Base-by-base conservation (phyloP, 1,140 invertebrate genomes). In the Trichonephila inaurata region DNA sequence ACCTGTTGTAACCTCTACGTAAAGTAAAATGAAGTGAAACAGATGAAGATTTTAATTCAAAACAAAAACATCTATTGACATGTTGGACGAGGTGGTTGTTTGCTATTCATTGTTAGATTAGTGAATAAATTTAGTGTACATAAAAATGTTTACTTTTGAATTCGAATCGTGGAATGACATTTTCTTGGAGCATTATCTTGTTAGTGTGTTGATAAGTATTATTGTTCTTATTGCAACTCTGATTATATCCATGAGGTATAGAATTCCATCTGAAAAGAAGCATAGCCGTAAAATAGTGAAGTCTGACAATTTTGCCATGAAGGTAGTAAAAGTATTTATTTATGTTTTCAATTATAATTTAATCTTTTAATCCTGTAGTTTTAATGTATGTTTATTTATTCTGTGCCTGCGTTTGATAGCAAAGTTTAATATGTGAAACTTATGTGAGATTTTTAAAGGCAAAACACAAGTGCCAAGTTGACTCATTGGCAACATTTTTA, bases 191-290 rank as follows among this genome's bases (percentile, higher is more conserved):
- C 61, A 92, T 66, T 92, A 66, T 66, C 24, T 92, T 16, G 28
- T 92, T 16, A 85, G 66, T 64, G 40, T 92, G 21, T 21, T 92
- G 1, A 44, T 92, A 44, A 92, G 90, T 92, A 33, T 92, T 40
- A 33, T 92, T 66, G 16, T 85, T 14, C 44, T 92, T 1, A 58
- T 85, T 24, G n/a, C 60, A 10, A 92, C 90, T 85, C 18, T 92
- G 8, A 92, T 92, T 58, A 66, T 92, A 44, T 92, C 90, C 6
- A 85, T 77, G 28, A 77, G 28, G 61, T 81, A 90, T n/a, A 60
- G 24, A 51, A 51, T 51, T 51, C 10, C 10, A 51, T 10, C 51
- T 51, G 51, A 51, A 51, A 51, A 51, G 6, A 10, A 51, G 10
- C 51, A 51, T 51, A 12, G 24, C n/a, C 64, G 28, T n/a, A 58